Conservation (phyloP, 2,888 invertebrate genomes). For the Acronicta aceris region DNA sequence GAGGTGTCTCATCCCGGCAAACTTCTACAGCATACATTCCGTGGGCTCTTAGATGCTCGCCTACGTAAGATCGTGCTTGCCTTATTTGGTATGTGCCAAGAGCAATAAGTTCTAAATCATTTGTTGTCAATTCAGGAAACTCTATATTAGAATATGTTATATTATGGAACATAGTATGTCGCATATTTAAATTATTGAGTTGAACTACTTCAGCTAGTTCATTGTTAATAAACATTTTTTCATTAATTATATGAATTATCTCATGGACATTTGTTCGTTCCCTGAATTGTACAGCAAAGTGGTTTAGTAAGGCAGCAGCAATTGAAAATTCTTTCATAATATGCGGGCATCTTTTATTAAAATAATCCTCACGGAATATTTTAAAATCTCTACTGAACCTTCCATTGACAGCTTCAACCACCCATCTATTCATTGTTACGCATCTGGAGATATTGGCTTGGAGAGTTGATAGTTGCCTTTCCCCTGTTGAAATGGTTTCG, state of each 20-base stretch:
- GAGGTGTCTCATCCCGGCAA: background rate
- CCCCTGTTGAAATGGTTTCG: background rate
- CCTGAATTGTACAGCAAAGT: background rate
- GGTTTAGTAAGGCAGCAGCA: background rate
- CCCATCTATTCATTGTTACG: background rate
- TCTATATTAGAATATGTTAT: too few species aligned
- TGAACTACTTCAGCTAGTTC: too few species aligned
- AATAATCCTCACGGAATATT: too few species aligned
- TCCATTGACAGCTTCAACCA: background rate
- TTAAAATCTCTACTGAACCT: too few species aligned
- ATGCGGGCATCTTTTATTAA: background rate
- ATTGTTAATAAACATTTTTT: too few species aligned
- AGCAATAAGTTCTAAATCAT: background rate
- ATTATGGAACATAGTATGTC: too few species aligned
- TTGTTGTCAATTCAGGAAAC: too few species aligned
- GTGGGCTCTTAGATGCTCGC: background rate
- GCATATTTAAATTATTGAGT: too few species aligned
- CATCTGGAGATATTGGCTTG: background rate
- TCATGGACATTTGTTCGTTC: constrained; percentile 2
- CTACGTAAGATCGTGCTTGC: constrained; percentile 2
- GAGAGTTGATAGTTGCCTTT: constrained; percentile 1
- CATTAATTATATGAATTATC: too few species aligned
- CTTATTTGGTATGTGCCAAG: background rate
- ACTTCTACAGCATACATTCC: background rate
- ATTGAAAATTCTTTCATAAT: background rate